Base-by-base conservation (phyloP, 2,888 invertebrate genomes). In the Pollenia amentaria region DNA sequence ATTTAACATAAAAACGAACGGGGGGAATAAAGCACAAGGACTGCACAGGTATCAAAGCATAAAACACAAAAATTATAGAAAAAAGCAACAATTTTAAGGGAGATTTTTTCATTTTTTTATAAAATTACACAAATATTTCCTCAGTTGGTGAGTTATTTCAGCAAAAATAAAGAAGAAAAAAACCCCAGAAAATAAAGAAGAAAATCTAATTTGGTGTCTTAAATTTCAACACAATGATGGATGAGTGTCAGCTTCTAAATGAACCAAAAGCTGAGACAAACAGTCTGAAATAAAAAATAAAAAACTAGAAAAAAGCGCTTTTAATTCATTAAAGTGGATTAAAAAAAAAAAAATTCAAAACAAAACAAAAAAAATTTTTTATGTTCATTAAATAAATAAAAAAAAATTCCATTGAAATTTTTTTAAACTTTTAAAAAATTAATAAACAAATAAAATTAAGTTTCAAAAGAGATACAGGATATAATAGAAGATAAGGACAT, bases 241-340 rank as follows among this genome's bases (percentile, higher is more conserved):
- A 87, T 87, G 84, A 87, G 80, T 87, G 80, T 87, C 87, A 87
- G 84, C 51, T 81, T 84, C 70, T 64, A 84, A 87, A 81, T 84
- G 84, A 75, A 84, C 65, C 84, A 67, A 55, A 69, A 62, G 75
- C 75, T 62, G 72, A 85, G 65, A 67, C 51, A 75, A 55, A 67
- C 60, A 38, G 12, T 11, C 46, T 42, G 11, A 38, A 46, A 57
- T 12, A 65, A 2, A 53, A 16, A 21, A 57, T 48, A 78, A 55
- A 12, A 64, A 60, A 60, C 14, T 16, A 60, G 46, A 65, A 46
- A 60, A 76, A 79, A 78, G 53, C 67, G 77, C 84, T 84, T 87
- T 87, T 87, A 87, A 87, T 87, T 87, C 87, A 87, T 77, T 73
- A 87, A 84, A 87, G 87, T 84, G 76, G 84, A 87, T 87, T 87